These are phyloP conservation scores for Biston betularia DNA, from an alignment of 2,888 invertebrate genomes.

Conservation along the genomic window DNA sequence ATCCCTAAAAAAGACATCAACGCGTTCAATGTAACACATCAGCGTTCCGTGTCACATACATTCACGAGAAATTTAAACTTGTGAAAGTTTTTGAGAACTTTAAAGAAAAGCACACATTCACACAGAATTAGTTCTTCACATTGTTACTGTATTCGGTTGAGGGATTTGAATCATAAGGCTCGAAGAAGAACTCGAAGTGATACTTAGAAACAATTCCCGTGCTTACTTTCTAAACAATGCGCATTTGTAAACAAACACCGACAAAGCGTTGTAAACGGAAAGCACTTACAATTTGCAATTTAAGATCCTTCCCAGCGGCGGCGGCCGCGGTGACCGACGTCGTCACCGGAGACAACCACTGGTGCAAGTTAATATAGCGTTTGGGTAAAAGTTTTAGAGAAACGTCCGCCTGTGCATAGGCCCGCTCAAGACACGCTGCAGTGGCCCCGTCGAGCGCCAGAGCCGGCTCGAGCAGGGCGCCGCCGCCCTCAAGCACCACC, in stretches of 20 bases:
- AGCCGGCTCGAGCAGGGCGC: conserved; percentile 84
- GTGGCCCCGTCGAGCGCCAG: conserved; percentile 91
- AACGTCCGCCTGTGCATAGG: conserved; percentile 93
- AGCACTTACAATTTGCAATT: conserved; percentile 90
- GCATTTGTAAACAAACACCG: conserved; percentile 40
- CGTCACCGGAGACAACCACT: conserved; percentile 94
- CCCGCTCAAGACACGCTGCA: conserved; percentile 90
- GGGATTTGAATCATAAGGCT: background rate
- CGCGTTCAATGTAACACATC: conserved; percentile 17
- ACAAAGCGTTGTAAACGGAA: conserved; percentile 26
- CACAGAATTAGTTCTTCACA: background rate
- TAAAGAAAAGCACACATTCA: conserved; percentile 11
- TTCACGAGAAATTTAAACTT: background rate
- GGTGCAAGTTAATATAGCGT: conserved; percentile 95
- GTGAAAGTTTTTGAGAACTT: conserved; percentile 18
- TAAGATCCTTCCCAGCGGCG: conserved; percentile 91
- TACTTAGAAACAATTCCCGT: conserved; percentile 5
- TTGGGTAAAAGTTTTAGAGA: conserved; percentile 96
- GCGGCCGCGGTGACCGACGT: conserved; percentile 78
- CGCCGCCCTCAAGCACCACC: conserved; percentile 84
- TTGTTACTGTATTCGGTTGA: background rate
- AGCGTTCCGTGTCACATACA: background rate
- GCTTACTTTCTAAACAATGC: conserved; percentile 36
- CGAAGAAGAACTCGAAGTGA: background rate
- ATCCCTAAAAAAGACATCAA: conserved; percentile 20